Evolutionary conservation across 2,797 vertebrate genomes (phyloP).

Genomic region (Hyperoplus lanceolatus): DNA sequence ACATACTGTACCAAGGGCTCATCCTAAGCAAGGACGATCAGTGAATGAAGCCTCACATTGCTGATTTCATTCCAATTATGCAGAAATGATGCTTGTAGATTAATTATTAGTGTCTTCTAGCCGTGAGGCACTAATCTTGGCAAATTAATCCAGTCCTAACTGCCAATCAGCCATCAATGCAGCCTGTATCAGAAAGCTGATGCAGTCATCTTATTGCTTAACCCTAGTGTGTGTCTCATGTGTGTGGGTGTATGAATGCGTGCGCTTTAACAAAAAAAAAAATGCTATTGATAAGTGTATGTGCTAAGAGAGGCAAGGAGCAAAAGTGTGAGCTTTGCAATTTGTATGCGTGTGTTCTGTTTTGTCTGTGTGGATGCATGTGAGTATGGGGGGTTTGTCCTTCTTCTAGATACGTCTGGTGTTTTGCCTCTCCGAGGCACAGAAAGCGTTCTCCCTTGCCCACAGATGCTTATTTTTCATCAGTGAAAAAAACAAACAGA

Average conservation of each 20-base stretch:
- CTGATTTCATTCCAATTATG: constrained; percentile 2
- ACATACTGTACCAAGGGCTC: neutral
- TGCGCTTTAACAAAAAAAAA: constrained; percentile 1
- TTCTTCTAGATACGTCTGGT: constrained; percentile 42
- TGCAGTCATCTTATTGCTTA: neutral
- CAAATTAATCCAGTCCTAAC: constrained; percentile 11
- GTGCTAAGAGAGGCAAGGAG: constrained; percentile 10
- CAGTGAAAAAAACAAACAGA: constrained; percentile 78
- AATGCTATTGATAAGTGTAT: constrained; percentile 1
- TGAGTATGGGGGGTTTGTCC: constrained; percentile 37
- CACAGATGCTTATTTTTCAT: constrained; percentile 73
- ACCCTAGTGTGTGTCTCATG: neutral
- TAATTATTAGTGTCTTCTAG: constrained; percentile 20
- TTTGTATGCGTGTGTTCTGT: constrained; percentile 17
- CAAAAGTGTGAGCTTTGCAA: constrained; percentile 6
- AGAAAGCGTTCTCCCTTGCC: constrained; percentile 54
- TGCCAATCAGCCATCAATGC: neutral
- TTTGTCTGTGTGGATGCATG: constrained; percentile 27
- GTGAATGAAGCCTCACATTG: neutral
- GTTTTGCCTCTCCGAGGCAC: constrained; percentile 54
- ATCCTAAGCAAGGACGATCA: neutral
- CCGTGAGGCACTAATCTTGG: constrained; percentile 11
- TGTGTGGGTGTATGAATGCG: neutral
- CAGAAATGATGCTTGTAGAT: constrained; percentile 9
- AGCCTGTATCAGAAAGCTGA: neutral